phyloP scores from a whole-genome alignment of 2,888 invertebrate species.

The Pollenia griseotomentosa region DNA sequence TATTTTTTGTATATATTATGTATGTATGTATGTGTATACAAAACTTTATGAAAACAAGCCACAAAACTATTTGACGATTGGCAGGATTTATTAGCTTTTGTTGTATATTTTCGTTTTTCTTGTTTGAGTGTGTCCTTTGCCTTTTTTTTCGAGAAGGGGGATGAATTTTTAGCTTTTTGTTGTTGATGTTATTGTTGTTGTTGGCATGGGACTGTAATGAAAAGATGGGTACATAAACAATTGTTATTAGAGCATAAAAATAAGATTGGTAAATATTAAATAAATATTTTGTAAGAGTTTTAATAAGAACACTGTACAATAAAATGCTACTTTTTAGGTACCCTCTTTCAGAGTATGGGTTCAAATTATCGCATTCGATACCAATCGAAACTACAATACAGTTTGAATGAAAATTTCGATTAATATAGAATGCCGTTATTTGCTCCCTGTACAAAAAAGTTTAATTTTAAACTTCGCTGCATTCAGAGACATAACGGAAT shows the following conservation, averaged over 20 bases:
- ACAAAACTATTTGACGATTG: conserved; percentile 68
- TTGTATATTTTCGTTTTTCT: conserved; percentile 15
- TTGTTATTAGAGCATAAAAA: conserved; percentile 6
- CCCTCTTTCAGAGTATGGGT: no score
- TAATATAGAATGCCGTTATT: no score
- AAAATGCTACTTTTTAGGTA: no score
- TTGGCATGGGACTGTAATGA: conserved; percentile 44
- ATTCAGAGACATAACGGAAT: no score
- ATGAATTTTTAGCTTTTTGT: not conserved
- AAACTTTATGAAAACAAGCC: conserved; percentile 55
- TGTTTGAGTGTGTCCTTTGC: conserved; percentile 18
- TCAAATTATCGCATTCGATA: no score
- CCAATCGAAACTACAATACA: no score
- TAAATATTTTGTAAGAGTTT: no score
- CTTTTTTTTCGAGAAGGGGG: conserved; percentile 33
- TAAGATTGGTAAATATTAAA: not conserved
- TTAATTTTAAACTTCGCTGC: no score
- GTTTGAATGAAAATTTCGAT: no score
- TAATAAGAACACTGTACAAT: no score
- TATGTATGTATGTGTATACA: conserved; percentile 26
- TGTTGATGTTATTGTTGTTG: not conserved
- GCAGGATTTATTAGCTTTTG: conserved; percentile 69
- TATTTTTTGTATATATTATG: not conserved
- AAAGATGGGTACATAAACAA: not conserved
- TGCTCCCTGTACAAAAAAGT: no score